Evolutionary conservation across 2,888 invertebrate species (phyloP).

Genomic region (Rhingia rostrata): DNA sequence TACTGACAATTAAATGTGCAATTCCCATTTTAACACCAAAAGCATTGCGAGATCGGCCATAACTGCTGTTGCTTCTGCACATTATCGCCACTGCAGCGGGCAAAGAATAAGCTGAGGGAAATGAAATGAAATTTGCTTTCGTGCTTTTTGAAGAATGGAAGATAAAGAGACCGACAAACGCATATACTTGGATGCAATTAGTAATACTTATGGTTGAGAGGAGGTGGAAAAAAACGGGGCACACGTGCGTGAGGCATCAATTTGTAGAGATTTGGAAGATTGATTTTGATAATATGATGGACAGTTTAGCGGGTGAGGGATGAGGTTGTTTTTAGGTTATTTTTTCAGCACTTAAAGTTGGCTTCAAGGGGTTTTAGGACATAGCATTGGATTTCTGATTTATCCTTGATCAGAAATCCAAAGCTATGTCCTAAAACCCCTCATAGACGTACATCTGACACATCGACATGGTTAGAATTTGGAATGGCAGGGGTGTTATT

Average conservation of each 20-base stretch:
- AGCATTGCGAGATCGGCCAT: constrained; percentile 48
- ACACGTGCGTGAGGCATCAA: constrained; percentile 23
- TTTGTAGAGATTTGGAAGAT: background rate
- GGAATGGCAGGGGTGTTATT: no score
- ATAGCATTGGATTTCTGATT: no score
- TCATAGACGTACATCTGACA: no score
- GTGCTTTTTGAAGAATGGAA: background rate
- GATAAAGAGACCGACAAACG: constrained; percentile 18
- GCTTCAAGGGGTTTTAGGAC: no score
- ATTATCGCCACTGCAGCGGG: constrained; percentile 1
- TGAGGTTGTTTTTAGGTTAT: no score
- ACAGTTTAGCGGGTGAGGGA: no score
- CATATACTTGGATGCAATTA: constrained; percentile 21
- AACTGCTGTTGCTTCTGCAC: constrained; percentile 39
- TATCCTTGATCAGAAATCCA: no score
- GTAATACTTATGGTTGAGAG: constrained; percentile 18
- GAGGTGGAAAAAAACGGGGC: background rate
- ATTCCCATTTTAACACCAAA: constrained; percentile 67
- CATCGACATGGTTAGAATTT: no score
- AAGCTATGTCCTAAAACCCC: no score
- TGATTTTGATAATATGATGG: background rate
- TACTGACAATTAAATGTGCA: constrained; percentile 70
- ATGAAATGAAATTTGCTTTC: constrained; percentile 11
- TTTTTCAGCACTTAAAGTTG: no score
- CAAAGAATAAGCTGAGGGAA: background rate